Conservation (phyloP, 2,888 invertebrate species). For the Pheosia gnoma region DNA sequence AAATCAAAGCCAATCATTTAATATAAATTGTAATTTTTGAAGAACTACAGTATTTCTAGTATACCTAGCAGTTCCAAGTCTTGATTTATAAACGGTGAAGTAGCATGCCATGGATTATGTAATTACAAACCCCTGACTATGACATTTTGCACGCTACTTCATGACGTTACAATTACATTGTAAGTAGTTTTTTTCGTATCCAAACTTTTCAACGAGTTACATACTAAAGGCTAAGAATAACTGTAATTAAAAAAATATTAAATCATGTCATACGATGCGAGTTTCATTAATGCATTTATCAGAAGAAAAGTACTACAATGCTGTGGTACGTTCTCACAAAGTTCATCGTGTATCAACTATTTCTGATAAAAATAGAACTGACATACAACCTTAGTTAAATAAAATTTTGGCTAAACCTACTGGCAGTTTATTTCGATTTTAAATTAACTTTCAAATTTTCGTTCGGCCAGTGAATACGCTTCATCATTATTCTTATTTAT, state of each 20-base stretch:
- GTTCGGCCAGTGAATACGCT: background rate
- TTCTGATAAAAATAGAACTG: too few relatives aligned
- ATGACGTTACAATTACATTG: background rate
- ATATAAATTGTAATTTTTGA: background rate
- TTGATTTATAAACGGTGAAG: background rate
- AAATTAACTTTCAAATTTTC: conserved; percentile 1
- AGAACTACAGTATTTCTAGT: background rate
- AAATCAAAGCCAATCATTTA: background rate
- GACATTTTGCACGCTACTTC: background rate
- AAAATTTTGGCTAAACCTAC: background rate
- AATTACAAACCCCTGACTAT: background rate
- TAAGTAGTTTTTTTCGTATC: background rate
- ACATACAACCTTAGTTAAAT: too few relatives aligned
- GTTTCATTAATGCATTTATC: too few relatives aligned
- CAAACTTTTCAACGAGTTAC: too few relatives aligned
- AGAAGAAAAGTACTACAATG: too few relatives aligned
- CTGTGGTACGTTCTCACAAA: too few relatives aligned
- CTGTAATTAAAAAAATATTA: too few relatives aligned
- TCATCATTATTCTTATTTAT: conserved; percentile 7
- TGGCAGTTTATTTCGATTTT: background rate
- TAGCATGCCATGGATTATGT: background rate
- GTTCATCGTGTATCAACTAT: too few relatives aligned
- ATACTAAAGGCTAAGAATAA: too few relatives aligned
- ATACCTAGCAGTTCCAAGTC: background rate
- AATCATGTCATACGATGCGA: too few relatives aligned